Base-by-base conservation (phyloP, 2,797 vertebrate genomes). In the Rhincodon typus region DNA sequence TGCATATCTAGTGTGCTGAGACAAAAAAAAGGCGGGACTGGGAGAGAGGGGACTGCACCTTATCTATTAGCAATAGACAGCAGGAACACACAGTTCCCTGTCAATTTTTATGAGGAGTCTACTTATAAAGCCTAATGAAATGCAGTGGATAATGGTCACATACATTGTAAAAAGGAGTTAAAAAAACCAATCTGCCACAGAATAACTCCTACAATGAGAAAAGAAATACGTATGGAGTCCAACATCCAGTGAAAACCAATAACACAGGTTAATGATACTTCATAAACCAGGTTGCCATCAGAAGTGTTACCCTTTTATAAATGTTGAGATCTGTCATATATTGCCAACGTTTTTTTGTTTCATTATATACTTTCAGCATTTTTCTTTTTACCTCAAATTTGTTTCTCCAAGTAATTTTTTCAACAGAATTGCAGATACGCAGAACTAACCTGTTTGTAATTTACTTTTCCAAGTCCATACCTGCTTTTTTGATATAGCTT, bases 401-500 rank as follows among this genome's bases (percentile, higher is more conserved):
- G 19, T 38, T 42, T 42, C 62, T 38, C n/a, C 90, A 93, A 42
- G 25, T 67, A n/a, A 93, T n/a, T 69, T 69, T 38, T 5, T 7
- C 25, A 62, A 62, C n/a, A 38, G 17, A 84, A 23, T 93, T 69
- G 17, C 17, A 67, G 10, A 4, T 10, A 67, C 34, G 67, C 38
- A 67, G 30, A 90, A 2, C 38, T 69, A 25, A 17, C 19, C 66
- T 38, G 21, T 34, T n/a, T n/a, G 23, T 27, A 53, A 77, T 95
- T 77, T n/a, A 15, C 94, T 94, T 46, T 94, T 94, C 38, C 15
- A 38, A 72, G 42, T 0, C 94, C 5, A 17, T 96, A 97, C 96
- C 96, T 96, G 97, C 96, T 0, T 96, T 95, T 79, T 96, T 97
- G 12, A 97, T 96, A 84, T 96, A 74, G 96, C 96, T 96, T 19